Evolutionary conservation across 2,113 vertebrate species (phyloP).

Genomic region (Ceyx cyanopectus): DNA sequence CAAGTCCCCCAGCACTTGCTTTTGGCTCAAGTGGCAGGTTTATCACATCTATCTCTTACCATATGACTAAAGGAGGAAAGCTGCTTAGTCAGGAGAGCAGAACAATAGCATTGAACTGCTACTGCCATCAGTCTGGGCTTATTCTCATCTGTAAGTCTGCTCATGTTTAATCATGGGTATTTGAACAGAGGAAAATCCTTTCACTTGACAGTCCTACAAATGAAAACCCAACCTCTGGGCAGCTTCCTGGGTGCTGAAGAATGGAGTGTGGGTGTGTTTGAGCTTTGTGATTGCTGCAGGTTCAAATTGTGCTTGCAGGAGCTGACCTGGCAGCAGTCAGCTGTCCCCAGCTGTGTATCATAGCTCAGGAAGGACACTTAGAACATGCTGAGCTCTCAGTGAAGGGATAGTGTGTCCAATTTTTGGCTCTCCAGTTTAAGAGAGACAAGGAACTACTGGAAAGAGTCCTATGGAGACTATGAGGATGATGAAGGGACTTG

Average conservation of each 20-base stretch:
- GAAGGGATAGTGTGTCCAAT: too few relatives aligned
- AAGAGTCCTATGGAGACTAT: too few relatives aligned
- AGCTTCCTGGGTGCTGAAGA: background rate
- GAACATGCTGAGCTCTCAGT: background rate
- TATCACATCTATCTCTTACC: background rate
- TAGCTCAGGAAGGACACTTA: background rate
- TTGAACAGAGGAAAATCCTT: background rate
- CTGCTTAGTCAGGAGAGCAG: background rate
- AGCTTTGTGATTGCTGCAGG: background rate
- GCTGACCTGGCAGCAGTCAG: background rate
- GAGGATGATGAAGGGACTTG: too few relatives aligned
- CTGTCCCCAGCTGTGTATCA: background rate
- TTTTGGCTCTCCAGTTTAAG: too few relatives aligned
- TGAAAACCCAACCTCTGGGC: background rate
- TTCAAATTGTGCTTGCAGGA: background rate
- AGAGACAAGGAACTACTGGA: too few relatives aligned
- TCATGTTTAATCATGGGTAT: background rate
- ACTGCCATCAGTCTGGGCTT: background rate
- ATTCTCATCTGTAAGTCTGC: background rate
- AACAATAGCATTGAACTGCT: background rate
- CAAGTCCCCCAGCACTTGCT: background rate
- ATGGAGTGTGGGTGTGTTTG: background rate
- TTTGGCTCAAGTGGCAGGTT: background rate
- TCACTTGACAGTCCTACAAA: rapidly evolving
- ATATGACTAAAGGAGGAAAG: background rate